Conservation (phyloP, 2,888 invertebrate genomes). For the Zaprionus obscuricornis region DNA sequence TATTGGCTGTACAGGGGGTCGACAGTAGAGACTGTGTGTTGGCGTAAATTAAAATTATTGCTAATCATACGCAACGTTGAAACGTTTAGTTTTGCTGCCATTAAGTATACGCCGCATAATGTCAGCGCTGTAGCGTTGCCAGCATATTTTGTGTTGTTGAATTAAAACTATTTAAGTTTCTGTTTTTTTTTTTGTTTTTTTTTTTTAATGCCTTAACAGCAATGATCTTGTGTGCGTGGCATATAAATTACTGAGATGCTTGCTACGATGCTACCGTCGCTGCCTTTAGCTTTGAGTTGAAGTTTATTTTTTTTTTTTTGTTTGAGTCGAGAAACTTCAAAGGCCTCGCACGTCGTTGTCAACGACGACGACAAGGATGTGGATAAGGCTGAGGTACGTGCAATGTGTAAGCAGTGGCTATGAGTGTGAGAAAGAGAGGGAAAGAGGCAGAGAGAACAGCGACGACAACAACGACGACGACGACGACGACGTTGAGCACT, state of each 20-base stretch:
- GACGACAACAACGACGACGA: not conserved
- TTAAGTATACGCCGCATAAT: slow-evolving; percentile 47
- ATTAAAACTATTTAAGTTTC: slow-evolving; percentile 80
- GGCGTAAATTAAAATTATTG: too few relatives aligned
- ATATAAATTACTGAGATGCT: slow-evolving; percentile 67
- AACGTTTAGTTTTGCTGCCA: slow-evolving; percentile 27
- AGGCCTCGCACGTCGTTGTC: slow-evolving; percentile 64
- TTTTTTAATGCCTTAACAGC: slow-evolving; percentile 75
- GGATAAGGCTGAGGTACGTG: slow-evolving; percentile 57
- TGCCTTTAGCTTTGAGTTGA: slow-evolving; percentile 20
- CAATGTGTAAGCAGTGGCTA: not conserved
- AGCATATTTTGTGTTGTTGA: slow-evolving; percentile 68
- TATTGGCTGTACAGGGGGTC: too few relatives aligned
- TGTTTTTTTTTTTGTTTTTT: too few relatives aligned
- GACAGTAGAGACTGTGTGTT: too few relatives aligned
- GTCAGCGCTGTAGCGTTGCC: slow-evolving; percentile 26
- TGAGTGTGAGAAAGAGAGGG: not conserved
- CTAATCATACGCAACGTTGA: too few relatives aligned
- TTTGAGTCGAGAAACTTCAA: slow-evolving; percentile 52
- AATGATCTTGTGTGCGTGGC: slow-evolving; percentile 74
- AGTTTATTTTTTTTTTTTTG: slow-evolving; percentile 1
- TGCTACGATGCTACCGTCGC: not conserved
- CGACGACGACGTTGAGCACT: slow-evolving; percentile 64
- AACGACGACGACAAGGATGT: slow-evolving; percentile 41
- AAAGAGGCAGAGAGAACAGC: not conserved